Evolutionary conservation across 2,888 invertebrate genomes (phyloP), one percentile per base, ranked within the genome.

Genomic region (Xestia sexstrigata): DNA sequence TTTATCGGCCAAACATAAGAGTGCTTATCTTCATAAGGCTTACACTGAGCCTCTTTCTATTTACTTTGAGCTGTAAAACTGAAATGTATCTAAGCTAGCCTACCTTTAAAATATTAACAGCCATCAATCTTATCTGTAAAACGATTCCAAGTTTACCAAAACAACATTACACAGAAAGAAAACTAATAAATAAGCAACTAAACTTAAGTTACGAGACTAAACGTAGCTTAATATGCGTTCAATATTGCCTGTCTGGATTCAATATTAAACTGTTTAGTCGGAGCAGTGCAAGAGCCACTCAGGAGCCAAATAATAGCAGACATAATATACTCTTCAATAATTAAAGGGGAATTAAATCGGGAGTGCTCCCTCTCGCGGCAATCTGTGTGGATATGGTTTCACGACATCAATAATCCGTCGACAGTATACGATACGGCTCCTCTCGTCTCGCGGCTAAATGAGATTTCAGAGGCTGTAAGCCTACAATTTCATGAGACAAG

Each of bases 371-470:
- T 76, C 79, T 87, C 78, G 81, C 82, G 83, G 87, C 88, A 89
- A 87, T 88, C 89, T 85, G 78, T 77, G 49, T 72, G 86, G 87
- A 87, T 88, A 89, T 88, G 87, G 82, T 84, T 86, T 84, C 81
- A 70, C 82, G 83, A 85, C 89, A 88, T 90, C 89, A 89, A 91
- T 92, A 91, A 91, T 88, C 90, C 89, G 84, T 81, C 67, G 83
- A 84, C 85, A 79, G 80, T 83, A 75, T 69, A 82, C 82, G 86
- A 87, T 86, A 84, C 79, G 70, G 63, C 77, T 78, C 67, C 70
- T 52, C 77, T 70, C 81, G 73, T 80, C 79, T 79, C 68, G n/a
- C 39, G 62, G 74, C 83, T 85, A 87, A 88, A 91, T 88, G 87
- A 88, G 88, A 89, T 90, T 88, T 88, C 84, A 73, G 75, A 82